Evolutionary conservation across 2,113 vertebrate species (phyloP).

Genomic region (Symphodus melops): DNA sequence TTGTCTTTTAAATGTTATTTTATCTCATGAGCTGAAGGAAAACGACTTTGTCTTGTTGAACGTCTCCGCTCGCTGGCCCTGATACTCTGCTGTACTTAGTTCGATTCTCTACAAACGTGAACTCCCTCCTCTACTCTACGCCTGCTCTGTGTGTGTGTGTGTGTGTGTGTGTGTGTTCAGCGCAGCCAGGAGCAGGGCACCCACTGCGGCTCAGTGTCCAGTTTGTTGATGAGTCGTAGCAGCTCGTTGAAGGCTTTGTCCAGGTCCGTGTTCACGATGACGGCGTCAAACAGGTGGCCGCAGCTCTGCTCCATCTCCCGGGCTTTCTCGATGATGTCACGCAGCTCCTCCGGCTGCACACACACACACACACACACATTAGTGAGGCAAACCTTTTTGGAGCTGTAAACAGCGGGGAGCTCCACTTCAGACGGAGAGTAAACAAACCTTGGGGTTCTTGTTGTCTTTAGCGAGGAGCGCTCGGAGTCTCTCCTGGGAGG

Average conservation of each 20-base stretch:
- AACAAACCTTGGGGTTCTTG: constrained; percentile 92
- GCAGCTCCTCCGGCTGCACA: constrained; percentile 93
- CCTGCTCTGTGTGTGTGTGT: constrained; percentile 3
- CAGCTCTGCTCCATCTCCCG: constrained; percentile 98
- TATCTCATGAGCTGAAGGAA: too few relatives aligned
- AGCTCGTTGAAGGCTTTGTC: constrained; percentile 95
- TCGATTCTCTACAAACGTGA: constrained; percentile 4
- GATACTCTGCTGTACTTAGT: background rate
- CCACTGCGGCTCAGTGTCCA: constrained; percentile 99
- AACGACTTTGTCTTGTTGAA: too few relatives aligned
- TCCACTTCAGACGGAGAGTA: background rate
- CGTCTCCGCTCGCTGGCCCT: background rate
- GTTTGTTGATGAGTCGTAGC: constrained; percentile 96
- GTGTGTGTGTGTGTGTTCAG: constrained; percentile 56
- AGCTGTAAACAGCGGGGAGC: background rate
- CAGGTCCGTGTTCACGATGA: constrained; percentile 95
- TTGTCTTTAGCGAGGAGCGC: constrained; percentile 94
- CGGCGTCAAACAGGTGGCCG: constrained; percentile 95
- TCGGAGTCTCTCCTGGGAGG: constrained; percentile 95
- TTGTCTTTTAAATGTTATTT: too few relatives aligned
- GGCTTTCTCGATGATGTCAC: constrained; percentile 98
- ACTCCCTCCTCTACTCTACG: background rate
- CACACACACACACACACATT: background rate
- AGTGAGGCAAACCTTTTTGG: background rate
- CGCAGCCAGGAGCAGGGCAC: constrained; percentile 96